phyloP scores from a whole-genome alignment of 2,888 invertebrate species.

The Temnothorax unifasciatus region DNA sequence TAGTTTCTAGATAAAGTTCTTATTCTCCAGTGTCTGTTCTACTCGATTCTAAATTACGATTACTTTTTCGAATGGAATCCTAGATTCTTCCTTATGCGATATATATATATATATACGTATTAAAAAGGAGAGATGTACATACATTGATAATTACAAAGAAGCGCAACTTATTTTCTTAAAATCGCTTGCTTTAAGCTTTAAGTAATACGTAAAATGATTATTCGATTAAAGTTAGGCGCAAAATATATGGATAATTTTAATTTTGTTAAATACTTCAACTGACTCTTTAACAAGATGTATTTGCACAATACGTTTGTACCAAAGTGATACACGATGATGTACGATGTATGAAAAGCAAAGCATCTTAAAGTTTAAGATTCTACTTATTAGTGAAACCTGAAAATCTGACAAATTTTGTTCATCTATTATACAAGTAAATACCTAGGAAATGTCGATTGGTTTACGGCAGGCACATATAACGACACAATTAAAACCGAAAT shows the following conservation, averaged over 20 bases:
- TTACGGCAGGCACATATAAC: neutral
- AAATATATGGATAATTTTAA: neutral
- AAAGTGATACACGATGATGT: neutral
- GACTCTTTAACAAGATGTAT: neutral
- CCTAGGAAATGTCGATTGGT: neutral
- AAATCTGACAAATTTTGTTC: conserved; percentile 17
- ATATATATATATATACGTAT: too few relatives aligned
- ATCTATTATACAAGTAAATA: neutral
- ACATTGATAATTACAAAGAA: neutral
- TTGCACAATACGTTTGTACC: neutral
- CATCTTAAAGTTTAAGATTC: neutral
- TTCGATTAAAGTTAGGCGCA: neutral
- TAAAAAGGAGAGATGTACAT: neutral
- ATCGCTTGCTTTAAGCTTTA: neutral
- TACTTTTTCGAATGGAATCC: neutral
- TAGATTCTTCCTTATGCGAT: conserved; percentile 5
- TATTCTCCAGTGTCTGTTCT: neutral
- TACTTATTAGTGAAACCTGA: neutral
- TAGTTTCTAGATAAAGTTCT: neutral
- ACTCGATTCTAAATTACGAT: neutral
- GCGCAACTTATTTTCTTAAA: neutral
- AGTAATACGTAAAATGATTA: neutral
- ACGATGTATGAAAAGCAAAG: neutral
- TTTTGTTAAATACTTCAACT: neutral
- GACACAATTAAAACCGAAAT: neutral